Evolutionary conservation across 2,888 invertebrate species (phyloP), one percentile per base, ranked within the genome.

Genomic region (Poecilobothrus nobilitatus): DNA sequence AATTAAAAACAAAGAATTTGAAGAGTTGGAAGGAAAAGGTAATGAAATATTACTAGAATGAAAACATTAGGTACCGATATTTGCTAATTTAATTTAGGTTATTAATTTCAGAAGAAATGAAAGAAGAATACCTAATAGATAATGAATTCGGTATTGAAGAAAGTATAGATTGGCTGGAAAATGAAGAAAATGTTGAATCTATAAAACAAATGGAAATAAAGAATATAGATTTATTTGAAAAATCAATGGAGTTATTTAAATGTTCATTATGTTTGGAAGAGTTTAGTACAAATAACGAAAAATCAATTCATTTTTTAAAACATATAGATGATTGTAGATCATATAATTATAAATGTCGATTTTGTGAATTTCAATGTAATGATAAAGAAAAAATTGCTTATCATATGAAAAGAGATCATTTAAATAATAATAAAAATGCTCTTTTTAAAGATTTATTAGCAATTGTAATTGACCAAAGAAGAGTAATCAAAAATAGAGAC

Each of bases 401-500:
- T 53, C 53, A 53, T 53, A 53, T 53, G 53, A 53, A 53, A n/a
- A n/a, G 18, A 53, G 53, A 18, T 18, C 53, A 53, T 53, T 53
- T 53, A 53, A 53, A 53, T 53, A 53, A 53, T 53, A 53, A 53
- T n/a, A 53, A 53, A 53, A 53, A 53, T 53, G 53, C 53, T 53
- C 53, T 53, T n/a, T 53, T 53, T 53, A 53, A 53, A 53, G 53
- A 53, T 53, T 53, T 53, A 53, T 53, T 53, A 53, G 53, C 53
- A 18, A 53, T 53, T 12, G 53, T 53, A 18, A n/a, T 53, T 18
- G 53, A 53, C 15, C 53, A 53, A 53, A 53, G n/a, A 53, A 53
- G 6, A 1, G 6, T 18, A 18, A 18, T n/a, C 1, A 18, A 18
- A 18, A 18, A 53, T n/a, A 4, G 6, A 18, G 15, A 41, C 41